Evolutionary conservation across 2,113 vertebrate genomes (phyloP).

Genomic region (Catagonus wagneri): DNA sequence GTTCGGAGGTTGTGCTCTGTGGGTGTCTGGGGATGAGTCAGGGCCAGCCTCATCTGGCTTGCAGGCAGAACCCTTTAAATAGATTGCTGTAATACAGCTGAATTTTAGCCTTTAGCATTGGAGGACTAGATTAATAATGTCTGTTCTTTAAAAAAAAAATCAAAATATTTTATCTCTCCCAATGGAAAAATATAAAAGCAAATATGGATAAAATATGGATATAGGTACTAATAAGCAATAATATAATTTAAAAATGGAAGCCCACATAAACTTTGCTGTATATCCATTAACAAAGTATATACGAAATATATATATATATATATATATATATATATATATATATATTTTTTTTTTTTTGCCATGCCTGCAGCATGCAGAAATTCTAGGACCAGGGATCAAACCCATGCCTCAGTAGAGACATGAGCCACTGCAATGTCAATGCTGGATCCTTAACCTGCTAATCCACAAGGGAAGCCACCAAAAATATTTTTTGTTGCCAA

Average conservation of each 20-base stretch:
- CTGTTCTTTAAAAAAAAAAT: neutral
- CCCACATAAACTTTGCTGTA: neutral
- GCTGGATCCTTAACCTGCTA: too few species aligned
- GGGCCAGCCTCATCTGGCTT: neutral
- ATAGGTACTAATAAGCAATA: neutral
- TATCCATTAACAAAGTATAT: neutral
- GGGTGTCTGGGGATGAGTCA: neutral
- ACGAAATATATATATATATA: too few species aligned
- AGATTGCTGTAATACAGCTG: neutral
- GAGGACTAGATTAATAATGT: slow-evolving; percentile 76
- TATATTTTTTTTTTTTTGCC: too few species aligned
- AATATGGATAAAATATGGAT: neutral
- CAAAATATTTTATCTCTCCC: neutral
- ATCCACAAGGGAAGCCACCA: too few species aligned
- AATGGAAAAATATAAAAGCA: neutral
- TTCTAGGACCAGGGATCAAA: too few species aligned
- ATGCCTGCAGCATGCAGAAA: too few species aligned
- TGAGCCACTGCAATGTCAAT: too few species aligned
- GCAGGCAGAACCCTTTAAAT: slow-evolving; percentile 60
- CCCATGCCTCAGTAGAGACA: too few species aligned
- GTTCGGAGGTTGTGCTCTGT: neutral
- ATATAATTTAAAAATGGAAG: neutral
- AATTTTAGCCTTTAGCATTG: slow-evolving; percentile 65
- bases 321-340: too few species aligned
- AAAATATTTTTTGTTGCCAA: slow-evolving; percentile 16